These are phyloP conservation scores for Ia io DNA, from an alignment of 2,113 vertebrate species.

Conservation along the genomic window DNA sequence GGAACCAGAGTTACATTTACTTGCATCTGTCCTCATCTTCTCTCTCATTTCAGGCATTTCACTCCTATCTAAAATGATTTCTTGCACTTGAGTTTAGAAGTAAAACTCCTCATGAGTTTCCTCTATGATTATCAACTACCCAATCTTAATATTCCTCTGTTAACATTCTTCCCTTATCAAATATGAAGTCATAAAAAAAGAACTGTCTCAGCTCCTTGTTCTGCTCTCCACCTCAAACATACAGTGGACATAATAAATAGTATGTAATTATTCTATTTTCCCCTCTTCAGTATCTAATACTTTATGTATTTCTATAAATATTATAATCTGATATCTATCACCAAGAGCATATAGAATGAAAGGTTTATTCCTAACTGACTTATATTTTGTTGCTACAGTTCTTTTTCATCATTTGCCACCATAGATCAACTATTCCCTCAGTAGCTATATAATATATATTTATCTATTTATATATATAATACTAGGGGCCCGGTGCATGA, in stretches of 20 bases:
- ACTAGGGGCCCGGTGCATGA: too few species aligned
- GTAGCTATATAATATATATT: not conserved
- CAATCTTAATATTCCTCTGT: not conserved
- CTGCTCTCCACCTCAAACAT: not conserved
- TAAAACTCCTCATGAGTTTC: not conserved
- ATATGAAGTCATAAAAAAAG: not conserved
- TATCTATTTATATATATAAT: not conserved
- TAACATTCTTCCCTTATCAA: not conserved
- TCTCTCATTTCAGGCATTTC: not conserved
- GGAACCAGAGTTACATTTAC: not conserved
- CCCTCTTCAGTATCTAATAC: not conserved
- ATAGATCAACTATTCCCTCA: not conserved
- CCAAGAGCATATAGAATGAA: not conserved
- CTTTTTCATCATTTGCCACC: not conserved
- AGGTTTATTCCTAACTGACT: not conserved
- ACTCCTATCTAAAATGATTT: not conserved
- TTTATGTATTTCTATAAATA: not conserved
- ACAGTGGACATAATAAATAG: not conserved
- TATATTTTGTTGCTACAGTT: not conserved
- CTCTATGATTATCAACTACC: not conserved
- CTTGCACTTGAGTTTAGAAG: not conserved
- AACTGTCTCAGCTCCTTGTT: not conserved
- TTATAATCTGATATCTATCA: not conserved
- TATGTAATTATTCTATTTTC: not conserved
- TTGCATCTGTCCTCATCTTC: not conserved